Base-by-base conservation (phyloP, 2,888 invertebrate genomes). In the Mystacides longicornis region DNA sequence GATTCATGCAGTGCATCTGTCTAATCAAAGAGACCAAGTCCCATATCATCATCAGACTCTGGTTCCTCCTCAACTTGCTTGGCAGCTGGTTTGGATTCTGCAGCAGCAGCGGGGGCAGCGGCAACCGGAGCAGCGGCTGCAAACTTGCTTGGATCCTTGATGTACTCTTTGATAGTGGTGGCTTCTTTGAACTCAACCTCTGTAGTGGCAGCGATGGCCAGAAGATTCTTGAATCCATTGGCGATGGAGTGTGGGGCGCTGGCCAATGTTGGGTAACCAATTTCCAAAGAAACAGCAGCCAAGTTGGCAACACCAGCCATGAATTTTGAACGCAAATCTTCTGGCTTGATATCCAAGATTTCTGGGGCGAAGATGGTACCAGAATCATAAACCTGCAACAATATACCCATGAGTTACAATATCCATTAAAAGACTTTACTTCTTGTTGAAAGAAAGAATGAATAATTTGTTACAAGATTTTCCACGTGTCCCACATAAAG, bases 71-170 rank as follows among this genome's bases (percentile, higher is more conserved):
- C 86, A 73, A 88, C 86, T 65, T 87, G 87, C 69, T 89, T 87
- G 60, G 83, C 80, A 52, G 81, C 81, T 60, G 82, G 81, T 63
- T 79, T 78, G 47, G 78, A 81, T 23, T 79, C 80, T 43, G 81
- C 80, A 2, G 81, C 77, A 20, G 82, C 81, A 18, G 83, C 79
- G 47, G 84, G 81, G 18, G 86, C 80, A n/a, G 86, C 81, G 31
- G 83, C 80, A 20, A 82, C 81, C 56, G 79, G 77, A 2, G 77
- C 81, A 21, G 69, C 77, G 49, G 81, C 83, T 51, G 85, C 93
- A 70, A 98, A 97, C 78, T 96, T 97, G 72, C 89, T 89, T 52
- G 99, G 98, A 78, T 98, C 96, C 85, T 92, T 93, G 71, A 93
- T 85, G 75, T 79, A 93, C 72, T 92, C 93, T 78, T 93, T 93